Percentiles rank a stretch among this genome's conserved stretches.
Evolutionary conservation across 2,888 invertebrate genomes (phyloP).

Genomic region (Charanyca ferruginea): DNA sequence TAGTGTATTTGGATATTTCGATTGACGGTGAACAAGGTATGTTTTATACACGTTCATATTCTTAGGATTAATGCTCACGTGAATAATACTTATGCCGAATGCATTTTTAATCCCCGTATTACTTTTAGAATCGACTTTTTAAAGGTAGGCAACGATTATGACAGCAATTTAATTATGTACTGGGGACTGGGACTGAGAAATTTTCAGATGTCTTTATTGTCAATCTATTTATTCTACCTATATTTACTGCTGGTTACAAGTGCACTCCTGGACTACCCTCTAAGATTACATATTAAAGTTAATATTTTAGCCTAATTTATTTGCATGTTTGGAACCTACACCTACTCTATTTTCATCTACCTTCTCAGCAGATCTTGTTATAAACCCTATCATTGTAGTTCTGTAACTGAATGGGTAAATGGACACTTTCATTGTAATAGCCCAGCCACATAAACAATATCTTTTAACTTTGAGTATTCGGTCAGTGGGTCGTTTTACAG

Average conservation of each 20-base stretch:
- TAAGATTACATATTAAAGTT: background rate
- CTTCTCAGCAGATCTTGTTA: no score
- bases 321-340: background rate
- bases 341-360: background rate
- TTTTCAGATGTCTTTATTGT: conserved; percentile 34
- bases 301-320: background rate
- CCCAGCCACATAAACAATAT: background rate
- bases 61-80: background rate
- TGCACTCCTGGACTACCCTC: background rate
- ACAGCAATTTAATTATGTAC: background rate
- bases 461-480: background rate
- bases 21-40: conserved; percentile 93
- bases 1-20: conserved; percentile 94
- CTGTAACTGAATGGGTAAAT: no score
- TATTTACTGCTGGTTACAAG: background rate
- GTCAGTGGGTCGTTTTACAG: no score
- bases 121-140: conserved; percentile 1
- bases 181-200: conserved; percentile 2
- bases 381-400: no score
- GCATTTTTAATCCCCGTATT: background rate
- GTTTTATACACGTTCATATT: conserved; percentile 10
- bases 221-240: background rate
- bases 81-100: background rate
- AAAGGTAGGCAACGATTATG: background rate
- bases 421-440: background rate